Evolutionary conservation across 2,113 vertebrate species (phyloP), one percentile per base, ranked within the genome.

Genomic region (Octodon degus): DNA sequence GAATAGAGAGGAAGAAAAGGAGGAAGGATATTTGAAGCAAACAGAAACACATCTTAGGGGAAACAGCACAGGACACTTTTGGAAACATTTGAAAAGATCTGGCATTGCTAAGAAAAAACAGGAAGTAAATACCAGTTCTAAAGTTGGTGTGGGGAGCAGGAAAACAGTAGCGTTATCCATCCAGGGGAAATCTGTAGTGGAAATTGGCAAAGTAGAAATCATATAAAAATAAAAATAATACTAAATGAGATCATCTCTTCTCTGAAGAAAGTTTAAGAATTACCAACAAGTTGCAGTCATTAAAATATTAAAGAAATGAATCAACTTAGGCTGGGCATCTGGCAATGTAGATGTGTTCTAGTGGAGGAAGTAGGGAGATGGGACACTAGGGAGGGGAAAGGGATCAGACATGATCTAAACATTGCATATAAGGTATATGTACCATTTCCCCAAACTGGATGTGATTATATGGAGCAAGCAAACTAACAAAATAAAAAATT

Each of bases 231-330:
- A 86, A 37, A 20, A 92, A 86, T 53, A 77, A 86, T 40, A 82
- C 1, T 60, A 65, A 63, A 70, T 84, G 11, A 83, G 76, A 65
- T 90, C 3, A 55, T 89, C n/a, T 11, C 1, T 12, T 93, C 70
- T 86, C n/a, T n/a, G 68, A 90, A 97, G 65, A 65, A 82, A 76
- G 30, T 90, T 82, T 68, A 89, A 74, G 50, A 84, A 19, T 7
- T 82, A 32, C 3, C 17, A 86, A 63, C 22, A 74, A 80, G 86
- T 30, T 7, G 10, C 37, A 20, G 22, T 83, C 55, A 80, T 89
- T 79, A 72, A 94, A 24, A 74, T 6, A 37, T 40, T 81, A 62
- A 94, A 76, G 68, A 9, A 86, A 58, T 58, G 94, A 81, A 82
- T 88, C 16, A 88, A 32, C 7, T 85, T 58, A 37, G 47, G 7